Evolutionary conservation across 2,797 vertebrate species (phyloP).

Genomic region (Chiroxiphia lanceolata): DNA sequence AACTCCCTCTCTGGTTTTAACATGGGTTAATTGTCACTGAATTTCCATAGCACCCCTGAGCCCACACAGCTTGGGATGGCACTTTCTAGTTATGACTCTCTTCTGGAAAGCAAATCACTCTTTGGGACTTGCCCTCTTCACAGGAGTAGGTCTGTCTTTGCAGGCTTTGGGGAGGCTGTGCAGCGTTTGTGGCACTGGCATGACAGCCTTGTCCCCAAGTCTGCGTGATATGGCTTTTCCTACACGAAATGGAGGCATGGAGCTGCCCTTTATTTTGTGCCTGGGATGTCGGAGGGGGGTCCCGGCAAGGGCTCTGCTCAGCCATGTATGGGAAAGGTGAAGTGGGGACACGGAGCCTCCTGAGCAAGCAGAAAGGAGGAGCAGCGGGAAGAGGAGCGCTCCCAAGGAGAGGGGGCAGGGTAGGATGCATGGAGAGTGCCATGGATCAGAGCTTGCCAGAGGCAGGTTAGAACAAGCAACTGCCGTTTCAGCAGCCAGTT

Average conservation of each 20-base stretch:
- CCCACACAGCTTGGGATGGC: rapidly evolving
- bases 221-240: not conserved
- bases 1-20: not conserved
- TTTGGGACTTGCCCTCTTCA: not conserved
- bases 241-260: not conserved
- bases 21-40: not conserved
- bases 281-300: not conserved
- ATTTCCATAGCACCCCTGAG: not conserved
- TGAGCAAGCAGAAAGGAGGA: not conserved
- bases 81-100: not conserved
- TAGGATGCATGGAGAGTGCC: not conserved
- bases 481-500: not conserved
- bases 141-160: not conserved
- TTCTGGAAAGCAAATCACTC: not conserved
- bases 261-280: not conserved
- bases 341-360: not conserved
- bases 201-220: not conserved
- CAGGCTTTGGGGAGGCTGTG: not conserved
- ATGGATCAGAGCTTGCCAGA: not conserved
- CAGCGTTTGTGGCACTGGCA: not conserved
- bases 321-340: not conserved
- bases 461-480: not conserved
- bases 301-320: not conserved
- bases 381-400: not conserved
- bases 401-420: not conserved